A percentile compares a stretch with the other conserved stretches of the same genome.
These are phyloP conservation scores for Anthopleura sola DNA, from an alignment of 64 coral and sea anemone genomes.

Conservation along the genomic window DNA sequence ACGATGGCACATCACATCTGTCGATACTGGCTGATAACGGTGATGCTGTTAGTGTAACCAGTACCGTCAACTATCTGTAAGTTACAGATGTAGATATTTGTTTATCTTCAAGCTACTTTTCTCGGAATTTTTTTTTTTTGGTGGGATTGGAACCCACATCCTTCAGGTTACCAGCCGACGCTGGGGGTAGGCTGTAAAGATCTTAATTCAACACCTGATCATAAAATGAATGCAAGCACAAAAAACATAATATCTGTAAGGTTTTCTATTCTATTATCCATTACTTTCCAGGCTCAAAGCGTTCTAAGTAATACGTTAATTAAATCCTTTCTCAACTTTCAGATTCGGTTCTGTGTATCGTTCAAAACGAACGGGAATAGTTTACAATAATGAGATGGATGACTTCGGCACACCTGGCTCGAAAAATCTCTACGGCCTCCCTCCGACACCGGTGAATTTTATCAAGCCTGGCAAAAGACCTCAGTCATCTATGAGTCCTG, in stretches of 20 bases:
- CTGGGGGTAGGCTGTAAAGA: too few species aligned
- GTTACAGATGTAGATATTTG: neutral
- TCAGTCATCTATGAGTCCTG: conserved; percentile 65
- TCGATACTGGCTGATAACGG: conserved; percentile 57
- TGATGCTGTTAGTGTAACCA: conserved; percentile 74
- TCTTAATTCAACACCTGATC: too few species aligned
- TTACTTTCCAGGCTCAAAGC: too few species aligned
- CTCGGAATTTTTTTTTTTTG: too few species aligned
- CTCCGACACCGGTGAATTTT: conserved; percentile 61
- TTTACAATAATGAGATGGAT: conserved; percentile 85
- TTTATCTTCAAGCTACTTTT: too few species aligned
- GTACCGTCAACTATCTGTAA: conserved; percentile 58
- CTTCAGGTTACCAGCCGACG: too few species aligned
- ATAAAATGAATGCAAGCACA: too few species aligned
- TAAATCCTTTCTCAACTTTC: neutral
- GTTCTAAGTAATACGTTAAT: too few species aligned
- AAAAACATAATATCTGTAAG: too few species aligned
- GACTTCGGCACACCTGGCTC: conserved; percentile 61
- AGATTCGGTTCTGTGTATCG: conserved; percentile 77
- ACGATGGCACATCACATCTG: conserved; percentile 67
- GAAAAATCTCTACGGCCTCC: conserved; percentile 10
- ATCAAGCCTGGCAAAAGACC: conserved; percentile 68
- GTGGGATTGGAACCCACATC: too few species aligned
- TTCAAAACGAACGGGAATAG: conserved; percentile 72
- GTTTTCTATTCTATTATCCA: too few species aligned